Base-by-base conservation (phyloP, 35 echinoderm and acorn worm genomes). In the Strongylocentrotus purpuratus region DNA sequence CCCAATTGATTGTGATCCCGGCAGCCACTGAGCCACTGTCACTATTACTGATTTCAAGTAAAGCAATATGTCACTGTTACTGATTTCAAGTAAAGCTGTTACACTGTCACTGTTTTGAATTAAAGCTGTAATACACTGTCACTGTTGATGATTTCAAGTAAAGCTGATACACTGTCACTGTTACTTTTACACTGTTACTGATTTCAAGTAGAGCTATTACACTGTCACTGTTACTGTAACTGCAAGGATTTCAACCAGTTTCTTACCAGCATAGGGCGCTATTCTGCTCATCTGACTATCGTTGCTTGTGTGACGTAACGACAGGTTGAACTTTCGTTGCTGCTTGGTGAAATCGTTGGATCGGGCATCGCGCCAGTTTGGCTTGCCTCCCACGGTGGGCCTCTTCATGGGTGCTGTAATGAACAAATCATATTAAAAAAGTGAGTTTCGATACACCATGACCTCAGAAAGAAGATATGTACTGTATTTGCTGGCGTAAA, bases 191-290 rank as follows among this genome's bases (percentile, higher is more conserved):
- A 18, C n/a, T n/a, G 46, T 65, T 14, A 15, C 12, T n/a, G n/a
- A n/a, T n/a, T n/a, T n/a, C n/a, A n/a, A n/a, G n/a, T n/a, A n/a
- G n/a, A n/a, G n/a, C n/a, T n/a, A n/a, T n/a, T n/a, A n/a, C n/a
- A n/a, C n/a, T n/a, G n/a, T 4, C 31, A 70, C 10, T 85, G 4
- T 65, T 20, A 85, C n/a, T 32, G 46, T 65, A 1, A 15, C 12
- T n/a, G n/a, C n/a, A n/a, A n/a, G n/a, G n/a, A n/a, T n/a, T n/a
- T 33, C 17, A 12, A 28, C 2, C 18, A 25, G 17, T 91, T 20
- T 20, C 60, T 95, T 88, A 98, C 97, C 97, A 71, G 96, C 97
- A 97, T 91, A 98, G 0, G 97, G 97, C 2, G 95, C 88, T 5
- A 88, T 65, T 33, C 94, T 95, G 47, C 96, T 98, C 13, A 95